Percentiles rank a stretch among this genome's conserved stretches.
Conservation (phyloP, 2,888 invertebrate genomes). For the Platerodrilus igneus region DNA sequence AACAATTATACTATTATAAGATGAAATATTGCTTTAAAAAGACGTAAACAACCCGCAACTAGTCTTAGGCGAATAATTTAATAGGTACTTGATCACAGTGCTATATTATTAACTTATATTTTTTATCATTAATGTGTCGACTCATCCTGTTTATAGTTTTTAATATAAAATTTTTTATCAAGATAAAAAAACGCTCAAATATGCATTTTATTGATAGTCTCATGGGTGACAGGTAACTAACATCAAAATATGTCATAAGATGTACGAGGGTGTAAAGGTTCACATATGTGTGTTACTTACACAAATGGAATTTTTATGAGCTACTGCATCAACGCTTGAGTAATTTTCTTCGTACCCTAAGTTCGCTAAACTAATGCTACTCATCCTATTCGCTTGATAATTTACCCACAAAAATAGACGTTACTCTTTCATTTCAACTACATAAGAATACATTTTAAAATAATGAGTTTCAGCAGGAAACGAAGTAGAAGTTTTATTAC, state of each 20-base stretch:
- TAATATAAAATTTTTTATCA: too few species aligned
- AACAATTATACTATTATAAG: too few species aligned
- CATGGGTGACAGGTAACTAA: constrained; percentile 27
- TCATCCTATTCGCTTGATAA: constrained; percentile 5
- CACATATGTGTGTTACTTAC: constrained; percentile 22
- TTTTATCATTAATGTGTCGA: too few species aligned
- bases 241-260: constrained; percentile 20
- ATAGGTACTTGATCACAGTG: too few species aligned
- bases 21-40: too few species aligned
- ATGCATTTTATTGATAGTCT: too few species aligned
- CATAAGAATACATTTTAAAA: constrained; percentile 8
- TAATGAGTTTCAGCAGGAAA: constrained; percentile 3
- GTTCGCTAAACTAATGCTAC: constrained; percentile 11
- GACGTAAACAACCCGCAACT: too few species aligned
- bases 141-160: too few species aligned
- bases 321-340: constrained; percentile 22
- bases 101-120: too few species aligned
- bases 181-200: too few species aligned
- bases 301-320: constrained; percentile 31
- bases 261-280: constrained; percentile 19
- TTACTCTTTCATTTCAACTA: constrained; percentile 2
- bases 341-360: constrained; percentile 16
- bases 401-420: constrained; percentile 3
- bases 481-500: constrained; percentile 12
- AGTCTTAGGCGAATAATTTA: too few species aligned